Evolutionary conservation across 2,113 vertebrate genomes (phyloP).

Genomic region (Leptocoma aspasia): DNA sequence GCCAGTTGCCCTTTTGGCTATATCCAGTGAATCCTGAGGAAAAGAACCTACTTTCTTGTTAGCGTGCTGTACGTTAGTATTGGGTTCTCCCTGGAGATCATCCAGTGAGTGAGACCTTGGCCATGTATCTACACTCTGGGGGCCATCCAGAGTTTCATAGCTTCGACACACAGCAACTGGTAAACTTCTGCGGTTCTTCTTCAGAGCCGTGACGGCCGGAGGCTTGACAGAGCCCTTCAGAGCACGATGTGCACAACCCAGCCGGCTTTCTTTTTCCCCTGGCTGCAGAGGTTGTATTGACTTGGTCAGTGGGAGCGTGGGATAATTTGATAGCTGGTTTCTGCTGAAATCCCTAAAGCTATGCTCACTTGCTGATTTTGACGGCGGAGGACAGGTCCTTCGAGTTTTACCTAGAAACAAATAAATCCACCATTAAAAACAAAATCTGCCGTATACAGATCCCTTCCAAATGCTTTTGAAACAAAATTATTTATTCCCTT

Average conservation of each 20-base stretch:
- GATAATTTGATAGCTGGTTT: conserved; percentile 80
- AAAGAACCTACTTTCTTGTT: conserved; percentile 49
- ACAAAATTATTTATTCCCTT: background rate
- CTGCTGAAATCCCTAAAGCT: conserved; percentile 72
- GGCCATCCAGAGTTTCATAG: conserved; percentile 85
- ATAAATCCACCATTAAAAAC: background rate
- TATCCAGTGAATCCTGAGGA: conserved; percentile 54
- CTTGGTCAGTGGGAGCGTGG: conserved; percentile 79
- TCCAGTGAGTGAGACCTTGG: conserved; percentile 91
- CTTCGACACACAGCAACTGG: conserved; percentile 83
- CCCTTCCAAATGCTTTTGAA: background rate
- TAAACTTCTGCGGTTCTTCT: conserved; percentile 76
- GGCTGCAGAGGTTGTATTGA: conserved; percentile 76
- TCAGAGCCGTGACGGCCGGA: conserved; percentile 58
- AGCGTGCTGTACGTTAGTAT: background rate
- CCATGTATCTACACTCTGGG: conserved; percentile 68
- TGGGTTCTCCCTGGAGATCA: conserved; percentile 82
- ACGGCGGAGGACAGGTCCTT: conserved; percentile 72
- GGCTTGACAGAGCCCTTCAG: conserved; percentile 70
- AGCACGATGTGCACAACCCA: conserved; percentile 29
- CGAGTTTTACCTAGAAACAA: conserved; percentile 86
- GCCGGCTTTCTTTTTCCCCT: conserved; percentile 68
- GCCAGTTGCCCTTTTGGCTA: conserved; percentile 39
- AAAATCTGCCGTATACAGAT: background rate
- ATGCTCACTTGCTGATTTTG: conserved; percentile 75